These are phyloP conservation scores for Echeneis naucrates DNA, from an alignment of 2,797 vertebrate species.

Conservation along the genomic window DNA sequence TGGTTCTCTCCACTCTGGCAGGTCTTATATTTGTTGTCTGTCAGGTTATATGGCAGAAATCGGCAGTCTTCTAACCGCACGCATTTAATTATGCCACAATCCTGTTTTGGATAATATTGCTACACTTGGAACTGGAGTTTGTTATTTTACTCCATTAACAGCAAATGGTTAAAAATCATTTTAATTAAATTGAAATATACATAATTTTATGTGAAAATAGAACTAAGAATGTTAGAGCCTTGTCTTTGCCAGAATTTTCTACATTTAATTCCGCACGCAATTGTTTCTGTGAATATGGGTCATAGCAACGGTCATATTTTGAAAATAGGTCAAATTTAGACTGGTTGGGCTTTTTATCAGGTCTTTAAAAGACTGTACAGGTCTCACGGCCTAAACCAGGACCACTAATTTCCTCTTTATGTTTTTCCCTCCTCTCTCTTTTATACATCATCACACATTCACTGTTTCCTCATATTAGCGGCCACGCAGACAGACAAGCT, in stretches of 20 bases:
- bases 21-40: no score
- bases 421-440: background rate
- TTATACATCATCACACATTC: conserved; percentile 9
- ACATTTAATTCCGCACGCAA: background rate
- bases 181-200: background rate
- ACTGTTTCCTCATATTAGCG: conserved; percentile 27
- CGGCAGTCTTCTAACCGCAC: no score
- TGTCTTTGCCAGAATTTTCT: background rate
- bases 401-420: background rate
- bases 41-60: no score
- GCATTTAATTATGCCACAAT: no score
- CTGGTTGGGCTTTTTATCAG: no score
- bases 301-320: background rate
- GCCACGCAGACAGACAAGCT: conserved; percentile 37
- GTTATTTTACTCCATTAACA: no score
- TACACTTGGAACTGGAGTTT: no score
- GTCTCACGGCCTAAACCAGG: background rate
- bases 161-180: no score
- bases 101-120: no score
- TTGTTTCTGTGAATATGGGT: background rate
- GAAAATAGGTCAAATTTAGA: background rate
- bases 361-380: background rate
- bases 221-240: background rate
- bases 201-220: background rate
- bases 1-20: no score